Base-by-base conservation (phyloP, 2,113 vertebrate genomes). In the Clinocottus analis region DNA sequence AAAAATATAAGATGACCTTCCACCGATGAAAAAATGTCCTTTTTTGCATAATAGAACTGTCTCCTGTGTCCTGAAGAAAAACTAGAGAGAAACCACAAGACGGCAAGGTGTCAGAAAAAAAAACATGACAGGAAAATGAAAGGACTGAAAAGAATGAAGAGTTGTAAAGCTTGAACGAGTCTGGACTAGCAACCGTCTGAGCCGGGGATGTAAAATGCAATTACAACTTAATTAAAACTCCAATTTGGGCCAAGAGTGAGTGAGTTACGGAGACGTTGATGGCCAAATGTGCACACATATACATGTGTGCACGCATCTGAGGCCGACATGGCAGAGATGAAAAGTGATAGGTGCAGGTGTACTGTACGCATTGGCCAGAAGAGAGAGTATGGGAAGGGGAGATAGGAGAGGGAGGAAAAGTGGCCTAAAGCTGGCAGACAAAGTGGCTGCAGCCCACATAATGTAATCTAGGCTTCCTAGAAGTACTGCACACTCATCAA, bases 401-500 rank as follows among this genome's bases (percentile, higher is more conserved):
- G 59, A 62, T 27, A 25, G 62, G 53, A 56, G 58, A 37, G 43
- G 19, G 43, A 75, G 35, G 2, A n/a, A 6, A 23, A 60, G 82
- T 17, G 65, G 78, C 68, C 53, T 78, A 23, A 70, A 72, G 72
- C 72, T 59, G 72, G 83, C 72, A 90, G 88, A 89, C 86, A 85
- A 72, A 89, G 80, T 73, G 87, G 83, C 89, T 89, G 67, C 85
- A 85, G 78, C 77, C 87, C 66, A 77, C 80, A 84, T 86, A 91
- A 93, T 87, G 85, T 84, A 90, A 92, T 91, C 90, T 87, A 53
- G 75, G 80, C 64, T 90, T 85, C 84, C 75, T 82, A 91, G 85
- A 85, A 89, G 84, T 72, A 80, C 79, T 41, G 69, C 79, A 66
- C 85, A 73, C 86, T 90, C 82, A 89, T 85, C 88, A 89, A 92